A percentile compares a stretch with the other conserved stretches of the same genome.
phyloP scores from a whole-genome alignment of 2,888 invertebrate species.

The Agapostemon virescens region DNA sequence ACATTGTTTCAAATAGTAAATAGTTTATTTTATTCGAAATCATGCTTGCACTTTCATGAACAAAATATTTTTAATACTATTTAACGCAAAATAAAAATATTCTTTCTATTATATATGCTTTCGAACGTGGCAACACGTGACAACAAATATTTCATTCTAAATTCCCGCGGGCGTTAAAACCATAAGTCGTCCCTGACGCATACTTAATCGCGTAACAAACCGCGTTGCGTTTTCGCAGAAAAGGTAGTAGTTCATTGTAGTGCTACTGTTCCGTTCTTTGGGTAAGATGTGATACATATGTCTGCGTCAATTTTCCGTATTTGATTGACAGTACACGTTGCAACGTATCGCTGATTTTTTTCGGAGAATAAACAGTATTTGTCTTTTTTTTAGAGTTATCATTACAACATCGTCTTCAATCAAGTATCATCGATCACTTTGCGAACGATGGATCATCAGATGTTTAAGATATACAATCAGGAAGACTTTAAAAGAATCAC shows the following conservation, averaged over 20 bases:
- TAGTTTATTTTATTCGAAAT: no score
- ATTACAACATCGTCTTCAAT: neutral
- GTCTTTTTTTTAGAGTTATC: neutral
- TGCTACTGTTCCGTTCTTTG: constrained; percentile 6
- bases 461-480: constrained; percentile 82
- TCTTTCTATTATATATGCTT: neutral
- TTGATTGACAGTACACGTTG: neutral
- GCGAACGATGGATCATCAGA: constrained; percentile 73
- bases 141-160: no score
- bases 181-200: neutral
- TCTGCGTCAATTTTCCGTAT: constrained; percentile 5
- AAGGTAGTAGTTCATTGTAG: constrained; percentile 36
- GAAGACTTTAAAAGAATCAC: constrained; percentile 82
- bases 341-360: neutral
- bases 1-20: no score
- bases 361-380: neutral
- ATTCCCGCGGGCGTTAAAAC: neutral
- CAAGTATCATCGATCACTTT: neutral
- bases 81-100: neutral
- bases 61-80: no score
- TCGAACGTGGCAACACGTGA: no score
- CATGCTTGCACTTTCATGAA: no score
- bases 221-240: neutral
- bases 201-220: neutral
- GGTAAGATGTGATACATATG: constrained; percentile 1